These are phyloP conservation scores for Gibbula magus DNA, from an alignment of 2,888 invertebrate genomes.

Conservation along the genomic window DNA sequence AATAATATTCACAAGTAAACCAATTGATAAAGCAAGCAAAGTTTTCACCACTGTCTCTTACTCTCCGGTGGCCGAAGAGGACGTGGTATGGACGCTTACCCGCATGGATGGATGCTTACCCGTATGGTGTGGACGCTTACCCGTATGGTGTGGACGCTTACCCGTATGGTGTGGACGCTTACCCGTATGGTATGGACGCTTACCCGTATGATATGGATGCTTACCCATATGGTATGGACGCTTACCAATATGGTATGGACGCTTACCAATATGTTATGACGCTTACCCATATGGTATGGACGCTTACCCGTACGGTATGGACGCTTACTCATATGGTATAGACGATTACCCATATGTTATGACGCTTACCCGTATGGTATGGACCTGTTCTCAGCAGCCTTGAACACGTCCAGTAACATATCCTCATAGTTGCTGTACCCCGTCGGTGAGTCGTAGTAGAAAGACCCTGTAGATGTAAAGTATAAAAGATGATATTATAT, in stretches of 20 bases:
- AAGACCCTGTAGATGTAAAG: neutral
- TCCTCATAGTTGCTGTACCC: neutral
- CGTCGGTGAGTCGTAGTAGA: neutral
- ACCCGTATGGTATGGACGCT: too few relatives aligned
- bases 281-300: neutral
- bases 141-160: too few relatives aligned
- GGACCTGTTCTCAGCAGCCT: neutral
- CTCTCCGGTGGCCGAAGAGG: too few relatives aligned
- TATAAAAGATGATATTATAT: neutral
- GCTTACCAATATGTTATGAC: neutral
- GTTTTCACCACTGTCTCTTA: too few relatives aligned
- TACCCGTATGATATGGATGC: too few relatives aligned
- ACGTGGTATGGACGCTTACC: neutral
- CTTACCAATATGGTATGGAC: too few relatives aligned
- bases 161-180: too few relatives aligned
- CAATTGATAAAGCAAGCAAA: too few relatives aligned
- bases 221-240: too few relatives aligned
- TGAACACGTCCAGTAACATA: neutral
- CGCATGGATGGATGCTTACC: too few relatives aligned
- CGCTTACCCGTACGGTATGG: constrained; percentile 34
- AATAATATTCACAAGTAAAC: too few relatives aligned
- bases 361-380: neutral
- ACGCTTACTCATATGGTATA: neutral
- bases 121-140: too few relatives aligned
- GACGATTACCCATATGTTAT: neutral